phyloP scores from a whole-genome alignment of 1,140 invertebrate species.

The Acromyrmex heyeri region DNA sequence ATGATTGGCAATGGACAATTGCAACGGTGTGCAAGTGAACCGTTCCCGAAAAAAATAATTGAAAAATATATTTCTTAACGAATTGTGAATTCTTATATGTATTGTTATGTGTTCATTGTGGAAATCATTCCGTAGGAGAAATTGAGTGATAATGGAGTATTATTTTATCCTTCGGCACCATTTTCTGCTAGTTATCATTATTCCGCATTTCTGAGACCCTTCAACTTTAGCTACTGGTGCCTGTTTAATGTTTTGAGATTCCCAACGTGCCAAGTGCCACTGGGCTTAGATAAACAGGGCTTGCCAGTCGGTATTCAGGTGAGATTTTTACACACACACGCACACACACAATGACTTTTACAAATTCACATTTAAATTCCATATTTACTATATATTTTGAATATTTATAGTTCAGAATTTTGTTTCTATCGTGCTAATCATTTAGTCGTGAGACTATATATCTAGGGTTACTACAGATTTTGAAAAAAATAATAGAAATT shows the following conservation, averaged over 20 bases:
- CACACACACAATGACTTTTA: neutral
- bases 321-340: conserved; percentile 7
- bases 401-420: neutral
- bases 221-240: conserved; percentile 96
- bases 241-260: conserved; percentile 95
- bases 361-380: neutral
- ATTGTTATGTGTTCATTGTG: neutral
- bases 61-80: neutral
- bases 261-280: conserved; percentile 93
- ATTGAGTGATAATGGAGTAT: conserved; percentile 92
- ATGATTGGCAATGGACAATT: no score
- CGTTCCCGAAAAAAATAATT: neutral
- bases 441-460: no score
- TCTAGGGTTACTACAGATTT: no score
- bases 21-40: neutral
- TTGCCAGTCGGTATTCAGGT: conserved; percentile 85
- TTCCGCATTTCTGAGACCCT: conserved; percentile 92
- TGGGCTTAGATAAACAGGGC: conserved; percentile 82
- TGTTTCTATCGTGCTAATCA: no score
- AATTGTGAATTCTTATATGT: neutral
- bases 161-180: conserved; percentile 95
- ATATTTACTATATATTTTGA: neutral
- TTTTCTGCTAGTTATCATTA: conserved; percentile 95
- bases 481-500: no score
- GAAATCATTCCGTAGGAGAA: conserved; percentile 87